Base-by-base conservation (phyloP, 2,888 invertebrate species). In the Spodoptera exigua region DNA sequence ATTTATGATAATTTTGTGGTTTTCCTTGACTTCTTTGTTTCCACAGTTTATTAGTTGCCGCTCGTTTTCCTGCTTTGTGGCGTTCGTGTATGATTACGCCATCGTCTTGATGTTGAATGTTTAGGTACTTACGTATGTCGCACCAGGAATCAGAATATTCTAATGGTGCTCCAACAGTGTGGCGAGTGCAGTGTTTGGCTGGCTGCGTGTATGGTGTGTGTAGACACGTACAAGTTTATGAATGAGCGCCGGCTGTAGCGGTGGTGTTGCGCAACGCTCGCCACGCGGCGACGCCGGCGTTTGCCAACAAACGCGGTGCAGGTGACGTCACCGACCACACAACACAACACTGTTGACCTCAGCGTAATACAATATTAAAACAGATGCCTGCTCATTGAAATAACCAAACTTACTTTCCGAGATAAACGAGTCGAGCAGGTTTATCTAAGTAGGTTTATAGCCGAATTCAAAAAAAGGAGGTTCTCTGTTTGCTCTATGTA, bases 11-110 rank as follows among this genome's bases (percentile, higher is more conserved):
- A 45, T 43, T 47, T 55, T 56, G 74, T 61, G 70, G 70, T 71
- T 71, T 71, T 74, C 71, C 70, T 74, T 64, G 53, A 60, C 27
- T 12, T n/a, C 27, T 51, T 49, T 51, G 49, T 41, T 34, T 37
- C 16, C 46, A 45, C 32, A 35, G 51, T 51, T 27, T 27, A 53
- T 54, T 52, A 32, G 13, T 18, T 14, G n/a, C 61, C 17, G 36
- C 9, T 35, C 12, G 14, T 59, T 71, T 55, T 65, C 67, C 60
- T 60, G 72, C 17, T 40, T 65, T 46, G 10, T 14, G 10, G 35
- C 14, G 37, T 40, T 45, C 12, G 47, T 5, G 27, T 27, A 27
- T 27, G 4, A 27, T 54, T 35, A 36, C 51, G 46, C 14, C 37
- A 27, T 53, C 12, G 17, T n/a, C 39, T 45, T 27, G 9, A 27